Percentiles rank a stretch among this genome's conserved stretches.
These are phyloP conservation scores for Amazona finschi DNA, from an alignment of 2,797 vertebrate genomes.

Conservation along the genomic window DNA sequence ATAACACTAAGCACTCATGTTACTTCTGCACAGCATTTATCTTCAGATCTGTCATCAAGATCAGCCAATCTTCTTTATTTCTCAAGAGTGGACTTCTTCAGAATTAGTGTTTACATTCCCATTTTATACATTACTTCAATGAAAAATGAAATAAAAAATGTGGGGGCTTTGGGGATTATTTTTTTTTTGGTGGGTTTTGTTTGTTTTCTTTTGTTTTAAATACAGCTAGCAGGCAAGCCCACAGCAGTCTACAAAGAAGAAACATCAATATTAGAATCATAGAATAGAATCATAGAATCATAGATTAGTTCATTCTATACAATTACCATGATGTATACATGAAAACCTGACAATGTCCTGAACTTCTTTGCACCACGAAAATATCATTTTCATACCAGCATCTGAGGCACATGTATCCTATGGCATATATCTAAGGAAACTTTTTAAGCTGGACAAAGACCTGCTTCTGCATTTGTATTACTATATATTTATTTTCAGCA, in stretches of 20 bases:
- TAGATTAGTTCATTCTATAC: background rate
- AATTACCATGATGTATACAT: background rate
- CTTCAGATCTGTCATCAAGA: background rate
- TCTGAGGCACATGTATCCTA: background rate
- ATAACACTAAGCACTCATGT: background rate
- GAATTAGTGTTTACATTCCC: background rate
- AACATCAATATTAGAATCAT: background rate
- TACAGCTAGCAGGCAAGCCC: background rate
- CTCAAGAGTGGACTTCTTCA: background rate
- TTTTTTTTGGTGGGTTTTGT: too few relatives aligned
- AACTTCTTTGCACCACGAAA: background rate
- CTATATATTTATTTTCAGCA: background rate
- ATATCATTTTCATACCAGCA: background rate
- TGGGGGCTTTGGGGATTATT: background rate
- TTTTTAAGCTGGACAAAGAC: background rate
- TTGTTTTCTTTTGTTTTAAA: background rate
- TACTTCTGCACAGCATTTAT: background rate
- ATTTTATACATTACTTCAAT: background rate
- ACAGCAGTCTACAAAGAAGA: background rate
- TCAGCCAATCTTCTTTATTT: background rate
- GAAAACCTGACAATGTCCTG: background rate
- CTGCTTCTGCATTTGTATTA: background rate
- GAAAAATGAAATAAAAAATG: background rate
- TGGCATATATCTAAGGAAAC: too few relatives aligned
- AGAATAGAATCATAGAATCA: too few relatives aligned